phyloP scores from a whole-genome alignment of 2,797 vertebrate genomes.

The Atherinosoma microstoma region DNA sequence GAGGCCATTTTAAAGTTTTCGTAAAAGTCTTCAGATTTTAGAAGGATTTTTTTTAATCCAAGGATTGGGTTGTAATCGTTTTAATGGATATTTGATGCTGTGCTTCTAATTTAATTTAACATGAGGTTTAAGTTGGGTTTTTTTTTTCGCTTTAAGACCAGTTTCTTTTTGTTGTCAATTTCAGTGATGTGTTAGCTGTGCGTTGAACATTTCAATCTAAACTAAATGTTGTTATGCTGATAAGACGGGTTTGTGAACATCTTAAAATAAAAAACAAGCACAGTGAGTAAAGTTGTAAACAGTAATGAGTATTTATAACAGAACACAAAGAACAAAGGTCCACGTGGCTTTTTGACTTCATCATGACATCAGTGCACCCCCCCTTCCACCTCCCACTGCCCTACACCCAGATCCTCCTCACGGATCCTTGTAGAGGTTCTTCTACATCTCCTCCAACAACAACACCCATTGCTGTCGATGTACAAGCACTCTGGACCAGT shows the following conservation, averaged over 20 bases:
- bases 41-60: too few relatives aligned
- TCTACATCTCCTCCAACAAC: constrained; percentile 48
- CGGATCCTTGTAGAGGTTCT: constrained; percentile 32
- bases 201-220: background rate
- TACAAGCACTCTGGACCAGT: constrained; percentile 17
- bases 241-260: background rate
- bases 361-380: constrained; percentile 40
- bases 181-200: background rate
- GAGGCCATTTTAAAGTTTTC: too few relatives aligned
- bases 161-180: background rate
- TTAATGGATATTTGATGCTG: too few relatives aligned
- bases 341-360: constrained; percentile 39
- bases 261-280: background rate
- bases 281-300: background rate
- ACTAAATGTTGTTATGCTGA: background rate
- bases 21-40: too few relatives aligned
- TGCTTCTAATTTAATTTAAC: too few relatives aligned
- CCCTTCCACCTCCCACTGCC: constrained; percentile 6
- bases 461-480: constrained; percentile 29
- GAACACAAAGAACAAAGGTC: constrained; percentile 20
- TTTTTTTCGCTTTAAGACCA: too few relatives aligned
- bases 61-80: too few relatives aligned
- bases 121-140: too few relatives aligned
- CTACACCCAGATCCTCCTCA: constrained; percentile 33
- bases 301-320: background rate